A percentile compares a stretch with the other conserved stretches of the same genome.
Conservation (phyloP, 2,797 vertebrate species). For the Danio jaintianensis region DNA sequence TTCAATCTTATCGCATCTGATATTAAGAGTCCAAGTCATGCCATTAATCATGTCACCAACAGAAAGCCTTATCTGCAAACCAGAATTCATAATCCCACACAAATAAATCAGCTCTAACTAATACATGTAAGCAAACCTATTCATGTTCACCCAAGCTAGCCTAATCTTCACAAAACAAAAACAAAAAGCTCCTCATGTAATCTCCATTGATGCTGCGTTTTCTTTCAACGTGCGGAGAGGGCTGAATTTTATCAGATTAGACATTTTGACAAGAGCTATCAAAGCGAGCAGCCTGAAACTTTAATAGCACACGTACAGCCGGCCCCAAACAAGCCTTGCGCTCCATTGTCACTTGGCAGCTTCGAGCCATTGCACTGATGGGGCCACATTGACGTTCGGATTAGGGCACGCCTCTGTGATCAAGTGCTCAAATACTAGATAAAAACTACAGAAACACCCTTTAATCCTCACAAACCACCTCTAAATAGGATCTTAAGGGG, state of each 20-base stretch:
- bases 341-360: constrained; percentile 84
- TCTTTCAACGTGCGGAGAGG: constrained; percentile 47
- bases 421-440: constrained; percentile 95
- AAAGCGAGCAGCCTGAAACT: constrained; percentile 87
- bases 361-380: constrained; percentile 88
- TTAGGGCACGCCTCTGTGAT: constrained; percentile 95
- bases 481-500: constrained; percentile 75
- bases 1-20: constrained; percentile 42
- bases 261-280: constrained; percentile 91
- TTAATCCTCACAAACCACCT: constrained; percentile 90
- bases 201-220: constrained; percentile 69
- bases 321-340: constrained; percentile 84
- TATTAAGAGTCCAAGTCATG: constrained; percentile 40
- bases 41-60: constrained; percentile 58
- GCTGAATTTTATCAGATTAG: constrained; percentile 88
- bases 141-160: constrained; percentile 77
- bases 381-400: constrained; percentile 93
- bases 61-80: constrained; percentile 51
- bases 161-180: constrained; percentile 75
- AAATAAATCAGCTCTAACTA: constrained; percentile 75
- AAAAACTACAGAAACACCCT: constrained; percentile 91
- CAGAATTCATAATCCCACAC: constrained; percentile 76
- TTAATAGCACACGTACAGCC: constrained; percentile 83
- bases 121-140: constrained; percentile 76
- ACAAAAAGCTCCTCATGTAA: constrained; percentile 64